Evolutionary conservation across 2,888 invertebrate genomes (phyloP).

Genomic region (Amblyjoppa fuscipennis): DNA sequence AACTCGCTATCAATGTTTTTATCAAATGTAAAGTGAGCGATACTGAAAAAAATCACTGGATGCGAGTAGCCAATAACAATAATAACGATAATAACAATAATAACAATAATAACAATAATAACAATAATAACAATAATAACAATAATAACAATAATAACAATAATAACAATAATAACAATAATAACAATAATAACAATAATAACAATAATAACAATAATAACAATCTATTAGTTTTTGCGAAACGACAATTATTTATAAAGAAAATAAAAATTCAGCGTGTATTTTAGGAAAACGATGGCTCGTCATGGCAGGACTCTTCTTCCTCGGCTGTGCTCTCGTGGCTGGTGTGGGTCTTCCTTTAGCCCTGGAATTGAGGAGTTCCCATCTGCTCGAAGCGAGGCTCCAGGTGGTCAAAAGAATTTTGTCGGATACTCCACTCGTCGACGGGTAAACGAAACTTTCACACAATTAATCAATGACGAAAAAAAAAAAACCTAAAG

Average conservation of each 20-base stretch:
- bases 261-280: constrained; percentile 46
- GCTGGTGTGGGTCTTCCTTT: constrained; percentile 86
- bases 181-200: neutral
- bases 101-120: neutral
- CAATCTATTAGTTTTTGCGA: neutral
- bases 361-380: constrained; percentile 87
- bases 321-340: constrained; percentile 83
- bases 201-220: constrained; percentile 12
- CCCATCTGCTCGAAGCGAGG: constrained; percentile 87
- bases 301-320: constrained; percentile 81
- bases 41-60: neutral
- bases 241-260: no score
- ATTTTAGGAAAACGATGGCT: constrained; percentile 79
- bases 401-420: constrained; percentile 87
- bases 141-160: neutral
- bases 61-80: no score
- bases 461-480: neutral
- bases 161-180: constrained; percentile 10
- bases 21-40: neutral
- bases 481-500: neutral
- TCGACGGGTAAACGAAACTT: constrained; percentile 85
- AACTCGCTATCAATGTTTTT: neutral
- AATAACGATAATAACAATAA: no score
- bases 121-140: neutral
- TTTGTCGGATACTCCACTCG: constrained; percentile 86